These are phyloP conservation scores for Tethya wilhelma DNA, from an alignment of 37 sponge, comb jelly and placozoan genomes.

Conservation along the genomic window DNA sequence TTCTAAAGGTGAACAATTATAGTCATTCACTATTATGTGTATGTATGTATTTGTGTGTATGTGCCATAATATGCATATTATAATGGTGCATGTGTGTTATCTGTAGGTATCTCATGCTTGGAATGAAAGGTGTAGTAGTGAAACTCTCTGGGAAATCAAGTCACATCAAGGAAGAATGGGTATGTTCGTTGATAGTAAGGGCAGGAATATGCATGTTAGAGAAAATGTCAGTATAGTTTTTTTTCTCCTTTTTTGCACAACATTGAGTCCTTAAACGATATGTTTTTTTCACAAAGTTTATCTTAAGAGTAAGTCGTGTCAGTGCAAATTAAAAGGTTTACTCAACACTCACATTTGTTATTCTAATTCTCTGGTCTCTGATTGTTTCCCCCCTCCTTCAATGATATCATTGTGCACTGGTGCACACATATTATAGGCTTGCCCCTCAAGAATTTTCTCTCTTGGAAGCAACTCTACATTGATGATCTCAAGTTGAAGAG, in stretches of 20 bases:
- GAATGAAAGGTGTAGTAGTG: constrained; percentile 45
- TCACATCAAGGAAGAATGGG: constrained; percentile 15
- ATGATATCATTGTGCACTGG: too few relatives aligned
- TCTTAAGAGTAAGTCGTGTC: neutral
- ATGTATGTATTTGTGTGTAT: neutral
- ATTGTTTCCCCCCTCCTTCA: too few relatives aligned
- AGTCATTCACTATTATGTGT: too few relatives aligned
- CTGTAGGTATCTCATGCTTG: constrained; percentile 57
- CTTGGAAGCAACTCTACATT: constrained; percentile 59
- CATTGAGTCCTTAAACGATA: too few relatives aligned
- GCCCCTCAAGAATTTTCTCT: constrained; percentile 11
- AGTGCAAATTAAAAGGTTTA: neutral
- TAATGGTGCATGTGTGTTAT: constrained; percentile 2
- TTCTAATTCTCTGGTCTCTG: too few relatives aligned
- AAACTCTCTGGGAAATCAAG: constrained; percentile 52
- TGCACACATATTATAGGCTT: constrained; percentile 35
- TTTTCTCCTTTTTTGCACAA: too few relatives aligned
- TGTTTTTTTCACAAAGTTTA: too few relatives aligned
- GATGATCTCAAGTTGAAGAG: constrained; percentile 58
- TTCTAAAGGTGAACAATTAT: too few relatives aligned
- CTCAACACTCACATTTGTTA: too few relatives aligned
- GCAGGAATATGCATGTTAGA: too few relatives aligned
- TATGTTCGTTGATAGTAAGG: too few relatives aligned
- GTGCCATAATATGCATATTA: neutral
- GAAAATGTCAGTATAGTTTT: too few relatives aligned